Conservation (phyloP, 1,140 invertebrate species). For the Drosophila jambulina region DNA sequence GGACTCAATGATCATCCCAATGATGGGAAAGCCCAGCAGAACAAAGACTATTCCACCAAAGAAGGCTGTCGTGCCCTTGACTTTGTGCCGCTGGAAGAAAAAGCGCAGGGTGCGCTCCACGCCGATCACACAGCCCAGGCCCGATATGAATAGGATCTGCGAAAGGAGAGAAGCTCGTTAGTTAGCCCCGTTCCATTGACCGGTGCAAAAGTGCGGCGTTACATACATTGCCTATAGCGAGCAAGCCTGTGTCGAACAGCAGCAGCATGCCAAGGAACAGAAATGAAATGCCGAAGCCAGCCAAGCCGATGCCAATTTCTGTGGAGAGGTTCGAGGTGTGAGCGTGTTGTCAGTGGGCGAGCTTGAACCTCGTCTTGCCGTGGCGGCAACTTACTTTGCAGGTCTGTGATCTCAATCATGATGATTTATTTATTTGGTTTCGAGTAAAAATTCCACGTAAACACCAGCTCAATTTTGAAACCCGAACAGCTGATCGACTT, state of each 20-base stretch:
- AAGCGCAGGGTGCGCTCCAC: conserved; percentile 97
- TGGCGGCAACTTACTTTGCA: conserved; percentile 88
- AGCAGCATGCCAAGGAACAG: conserved; percentile 97
- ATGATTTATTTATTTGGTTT: conserved; percentile 48
- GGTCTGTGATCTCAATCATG: conserved; percentile 91
- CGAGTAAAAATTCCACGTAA: conserved; percentile 61
- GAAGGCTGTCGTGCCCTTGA: conserved; percentile 96
- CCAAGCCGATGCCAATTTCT: conserved; percentile 99
- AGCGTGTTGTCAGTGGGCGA: conserved; percentile 12
- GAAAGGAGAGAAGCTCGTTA: conserved; percentile 9
- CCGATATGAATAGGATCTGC: conserved; percentile 93
- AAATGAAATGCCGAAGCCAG: conserved; percentile 98
- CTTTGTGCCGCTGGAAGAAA: conserved; percentile 99
- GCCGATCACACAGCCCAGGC: conserved; percentile 98
- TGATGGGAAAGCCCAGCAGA: conserved; percentile 97
- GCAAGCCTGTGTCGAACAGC: conserved; percentile 98
- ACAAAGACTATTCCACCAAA: conserved; percentile 98
- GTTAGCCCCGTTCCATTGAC: not conserved
- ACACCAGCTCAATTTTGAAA: conserved; percentile 57
- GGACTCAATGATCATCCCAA: conserved; percentile 98
- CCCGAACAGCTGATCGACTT: conserved; percentile 40
- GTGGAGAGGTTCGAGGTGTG: conserved; percentile 74
- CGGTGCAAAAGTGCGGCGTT: not conserved
- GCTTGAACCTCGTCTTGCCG: not conserved
- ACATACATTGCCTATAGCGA: conserved; percentile 98